Base-by-base conservation (phyloP, 2,888 invertebrate genomes). In the Rhagonycha lutea region DNA sequence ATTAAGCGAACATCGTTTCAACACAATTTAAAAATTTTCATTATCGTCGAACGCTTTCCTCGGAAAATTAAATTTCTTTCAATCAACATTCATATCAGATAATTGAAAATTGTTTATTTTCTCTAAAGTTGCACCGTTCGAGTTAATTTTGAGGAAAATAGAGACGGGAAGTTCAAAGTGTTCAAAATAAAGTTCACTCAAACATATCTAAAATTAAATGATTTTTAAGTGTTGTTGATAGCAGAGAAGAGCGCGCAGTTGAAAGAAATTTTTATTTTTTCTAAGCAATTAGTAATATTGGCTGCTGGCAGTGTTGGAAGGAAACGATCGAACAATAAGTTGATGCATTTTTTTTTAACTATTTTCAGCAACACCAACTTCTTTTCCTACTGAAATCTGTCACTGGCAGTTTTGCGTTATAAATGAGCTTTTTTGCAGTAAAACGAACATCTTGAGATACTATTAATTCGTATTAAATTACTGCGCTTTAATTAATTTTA, bases 401-500 rank as follows among this genome's bases (percentile, higher is more conserved):
- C 69, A 47, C 68, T 79, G 79, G 78, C 80, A 79, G 79, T 76
- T 78, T 71, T 70, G 72, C 77, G 75, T 79, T 79, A 79, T 79
- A 77, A 79, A 79, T 73, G 77, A 74, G 73, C 68, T 77, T 80
- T 78, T 78, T 77, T 72, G 68, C 68, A 24, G 71, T 11, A 73
- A 67, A 69, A 74, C 77, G 62, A 67, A 78, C 72, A 70, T 73
- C 75, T 72, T 23, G 68, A 69, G 74, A 70, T 73, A 70, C 78
- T 74, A 80, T 80, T 79, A 80, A 80, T 81, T 80, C 76, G 74
- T 74, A 72, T 78, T 78, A 80, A 80, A 80, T 78, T 80, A 75
- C 80, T 69, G 14, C 29, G 71, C 76, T 78, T 77, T 80, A 81
- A 81, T 81, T 81, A 81, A 81, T 80, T 81, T 74, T 70, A 62